phyloP scores from a whole-genome alignment of 1,140 invertebrate species.

The Oedothorax gibbosus region DNA sequence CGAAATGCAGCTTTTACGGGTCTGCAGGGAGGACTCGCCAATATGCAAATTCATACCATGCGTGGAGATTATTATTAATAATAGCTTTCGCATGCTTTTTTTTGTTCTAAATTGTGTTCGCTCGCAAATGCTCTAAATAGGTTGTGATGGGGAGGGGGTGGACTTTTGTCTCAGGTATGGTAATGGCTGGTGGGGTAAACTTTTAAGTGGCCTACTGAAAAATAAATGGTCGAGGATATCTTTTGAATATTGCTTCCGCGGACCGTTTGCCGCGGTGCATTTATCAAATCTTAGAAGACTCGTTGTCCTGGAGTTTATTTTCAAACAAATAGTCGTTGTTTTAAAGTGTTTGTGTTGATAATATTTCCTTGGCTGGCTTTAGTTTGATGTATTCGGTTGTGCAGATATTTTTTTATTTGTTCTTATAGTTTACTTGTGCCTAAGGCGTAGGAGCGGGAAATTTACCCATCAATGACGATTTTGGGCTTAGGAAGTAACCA shows the following conservation, averaged over 20 bases:
- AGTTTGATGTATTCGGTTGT: no score
- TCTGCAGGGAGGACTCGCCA: conserved; percentile 42
- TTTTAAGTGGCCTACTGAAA: conserved; percentile 57
- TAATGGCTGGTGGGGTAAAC: conserved; percentile 44
- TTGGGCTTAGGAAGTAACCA: no score
- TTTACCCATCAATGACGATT: no score
- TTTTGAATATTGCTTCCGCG: not conserved
- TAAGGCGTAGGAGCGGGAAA: no score
- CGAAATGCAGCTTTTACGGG: conserved; percentile 24
- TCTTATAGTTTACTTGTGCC: no score
- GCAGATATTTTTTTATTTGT: no score
- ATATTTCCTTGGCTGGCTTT: no score
- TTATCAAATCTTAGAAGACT: conserved; percentile 32
- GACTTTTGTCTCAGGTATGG: conserved; percentile 38
- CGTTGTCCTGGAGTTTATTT: no score
- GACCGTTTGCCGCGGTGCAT: conserved; percentile 6
- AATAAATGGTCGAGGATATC: conserved; percentile 42
- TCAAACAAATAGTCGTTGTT: no score
- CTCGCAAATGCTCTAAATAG: conserved; percentile 14
- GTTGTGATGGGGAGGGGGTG: not conserved
- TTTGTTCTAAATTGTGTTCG: conserved; percentile 5
- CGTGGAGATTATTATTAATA: conserved; percentile 58
- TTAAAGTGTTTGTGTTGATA: no score
- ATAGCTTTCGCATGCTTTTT: conserved; percentile 51
- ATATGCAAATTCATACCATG: conserved; percentile 48